Base-by-base conservation (phyloP, 2,113 vertebrate species). In the Saguinus imperator region DNA sequence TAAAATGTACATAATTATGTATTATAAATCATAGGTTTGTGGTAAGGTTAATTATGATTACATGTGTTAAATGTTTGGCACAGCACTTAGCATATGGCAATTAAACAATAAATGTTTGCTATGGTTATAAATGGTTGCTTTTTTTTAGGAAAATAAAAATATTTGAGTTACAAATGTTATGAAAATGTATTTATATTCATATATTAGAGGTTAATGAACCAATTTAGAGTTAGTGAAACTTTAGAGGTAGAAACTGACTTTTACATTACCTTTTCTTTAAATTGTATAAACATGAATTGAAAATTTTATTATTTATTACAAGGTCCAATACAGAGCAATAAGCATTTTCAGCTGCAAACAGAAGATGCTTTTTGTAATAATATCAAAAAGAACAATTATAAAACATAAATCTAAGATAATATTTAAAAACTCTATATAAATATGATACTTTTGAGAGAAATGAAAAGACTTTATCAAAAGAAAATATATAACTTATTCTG, bases 111-210 rank as follows among this genome's bases (percentile, higher is more conserved):
- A 79, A 86, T 79, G 11, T 80, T 89, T 72, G 43, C 6, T 66
- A 57, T 35, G n/a, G 52, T 61, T 86, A 64, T 55, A 87, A 87
- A 66, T 73, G 37, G 64, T 48, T 72, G 5, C 27, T 40, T 48
- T 68, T 85, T 61, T 89, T 96, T 35, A 89, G 82, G 27, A 86
- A 91, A 61, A 80, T 50, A 29, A 5, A 86, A 91, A 72, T 58
- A 79, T 48, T 79, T 94, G 7, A 86, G 10, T 68, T 6, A 66
- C 6, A 86, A 14, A 50, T 75, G 85, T 81, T 96, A 20, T 81
- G 75, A 55, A 40, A 93, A 89, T 43, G 20, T 55, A 13, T 72
- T 9, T 55, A 32, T 21, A 80, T 25, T 25, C 72, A 25, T 45
- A 68, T 55, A 52, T 20, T 73, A 72, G 18, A 88, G 20, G 35